Evolutionary conservation across 2,113 vertebrate species (phyloP).

Genomic region (Onychostoma macrolepis): DNA sequence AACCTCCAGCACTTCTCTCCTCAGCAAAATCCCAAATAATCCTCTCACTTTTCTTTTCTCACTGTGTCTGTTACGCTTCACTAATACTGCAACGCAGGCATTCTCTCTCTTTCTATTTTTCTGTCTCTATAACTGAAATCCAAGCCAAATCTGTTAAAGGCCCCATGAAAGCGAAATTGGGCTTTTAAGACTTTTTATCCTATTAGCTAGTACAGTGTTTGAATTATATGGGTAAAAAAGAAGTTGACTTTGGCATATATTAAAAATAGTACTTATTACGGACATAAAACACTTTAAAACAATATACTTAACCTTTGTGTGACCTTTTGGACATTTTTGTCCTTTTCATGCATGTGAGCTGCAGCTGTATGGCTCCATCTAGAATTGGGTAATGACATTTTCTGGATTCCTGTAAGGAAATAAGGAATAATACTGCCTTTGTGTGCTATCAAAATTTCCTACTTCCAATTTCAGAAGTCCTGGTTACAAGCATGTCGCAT

Average conservation of each 20-base stretch:
- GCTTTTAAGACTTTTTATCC: background rate
- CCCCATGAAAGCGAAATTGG: background rate
- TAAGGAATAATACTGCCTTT: background rate
- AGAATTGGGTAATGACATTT: too few relatives aligned
- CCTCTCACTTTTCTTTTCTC: conserved; percentile 7
- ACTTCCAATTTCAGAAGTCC: too few relatives aligned
- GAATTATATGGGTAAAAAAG: background rate
- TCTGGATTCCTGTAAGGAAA: too few relatives aligned
- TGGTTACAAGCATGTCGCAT: too few relatives aligned
- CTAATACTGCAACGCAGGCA: background rate
- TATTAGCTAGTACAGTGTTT: background rate
- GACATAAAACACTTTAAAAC: too few relatives aligned
- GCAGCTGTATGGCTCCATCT: too few relatives aligned
- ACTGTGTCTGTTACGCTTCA: background rate
- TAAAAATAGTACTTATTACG: too few relatives aligned
- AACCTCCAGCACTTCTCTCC: conserved; percentile 36
- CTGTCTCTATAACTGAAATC: background rate
- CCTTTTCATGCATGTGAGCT: too few relatives aligned
- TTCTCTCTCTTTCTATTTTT: background rate
- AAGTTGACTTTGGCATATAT: background rate
- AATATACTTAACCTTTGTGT: background rate
- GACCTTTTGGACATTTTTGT: too few relatives aligned
- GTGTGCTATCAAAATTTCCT: background rate
- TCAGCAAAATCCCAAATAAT: conserved; percentile 51
- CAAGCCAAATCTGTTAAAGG: background rate